Base-by-base conservation (phyloP, 1,140 invertebrate species). In the Drosophila serrata region DNA sequence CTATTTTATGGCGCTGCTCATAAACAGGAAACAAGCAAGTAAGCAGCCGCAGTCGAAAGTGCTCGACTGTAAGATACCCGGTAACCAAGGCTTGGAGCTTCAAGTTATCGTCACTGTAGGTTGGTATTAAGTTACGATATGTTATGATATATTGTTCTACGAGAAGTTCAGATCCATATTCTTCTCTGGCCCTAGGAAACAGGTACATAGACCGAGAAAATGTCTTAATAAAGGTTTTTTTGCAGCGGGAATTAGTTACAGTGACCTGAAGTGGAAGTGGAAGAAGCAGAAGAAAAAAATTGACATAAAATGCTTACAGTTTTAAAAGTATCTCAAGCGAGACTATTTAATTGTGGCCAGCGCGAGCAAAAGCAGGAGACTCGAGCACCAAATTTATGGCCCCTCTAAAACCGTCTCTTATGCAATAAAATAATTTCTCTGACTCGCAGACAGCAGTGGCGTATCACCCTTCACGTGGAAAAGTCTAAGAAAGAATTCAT, bases 381-480 rank as follows among this genome's bases (percentile, higher is more conserved):
- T 76, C 69, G 59, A 72, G 65, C 81, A 84, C 68, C 74, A 62
- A 90, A 90, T 88, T 85, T 85, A 90, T 72, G 77, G 75, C 77
- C 76, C 49, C 63, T 65, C 78, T 73, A 67, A 81, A 90, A 74
- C 81, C 78, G 81, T 82, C 69, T 75, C 81, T 90, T 90, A 84
- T 90, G 69, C 81, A 85, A 88, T 88, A 84, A 90, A 88, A 90
- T 88, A 85, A 75, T 90, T 90, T 85, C 73, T 80, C 35, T 69
- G 19, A 12, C 42, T 22, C 13, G 4, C 35, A 37, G 27, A 19
- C 19, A 49, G 4, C 22, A 49, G 12, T 22, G n/a, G 27, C 12
- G 33, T 31, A 42, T 42, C 35, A 24, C 55, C 33, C 35, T 57
- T 57, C 22, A 12, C 46, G 31, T 58, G n/a, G 35, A 31, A 82